Base-by-base conservation (phyloP, 2,888 invertebrate species). In the Nebria brevicollis region DNA sequence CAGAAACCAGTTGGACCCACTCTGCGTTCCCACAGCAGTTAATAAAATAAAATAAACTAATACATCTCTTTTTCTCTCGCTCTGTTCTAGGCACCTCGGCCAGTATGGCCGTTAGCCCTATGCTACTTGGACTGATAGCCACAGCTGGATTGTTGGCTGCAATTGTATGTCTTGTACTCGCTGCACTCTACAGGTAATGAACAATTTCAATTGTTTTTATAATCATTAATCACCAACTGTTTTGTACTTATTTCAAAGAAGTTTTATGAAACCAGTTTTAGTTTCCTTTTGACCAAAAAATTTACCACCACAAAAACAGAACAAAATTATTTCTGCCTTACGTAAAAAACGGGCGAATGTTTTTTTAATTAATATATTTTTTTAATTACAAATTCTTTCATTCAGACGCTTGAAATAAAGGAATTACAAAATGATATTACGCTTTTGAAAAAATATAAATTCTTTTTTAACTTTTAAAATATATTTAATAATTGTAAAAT, bases 111-210 rank as follows among this genome's bases (percentile, higher is more conserved):
- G 91, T 95, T 86, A 95, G 94, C 84, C 95, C 95, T 13, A 91
- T 96, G 78, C 90, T 96, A 82, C 93, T 95, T 7, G 95, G 94
- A 1, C 91, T 96, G 84, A 93, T 95, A 80, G 94, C 94, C 7
- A 94, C 94, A 87, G 95, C 95, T 25, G 95, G 94, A 2, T 90
- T 95, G 75, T 90, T 96, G 77, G 94, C 95, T 65, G 93, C 95
- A 6, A 93, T 95, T 3, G 94, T 94, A 11, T 95, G 95, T 86
- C 93, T 94, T 13, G 94, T 95, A 64, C 89, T 95, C 77, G 94
- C 93, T 0, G 94, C 95, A 34, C 89, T 96, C 83, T 95, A 95
- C 87, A 90, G 93, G 79, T 88, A 93, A 66, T 75, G 34, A 26
- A 25, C 68, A 11, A 77, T 11, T 70, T 70, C 25, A 70, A 70